Evolutionary conservation across 2,888 invertebrate species (phyloP).

Genomic region (Ectemnius lituratus): DNA sequence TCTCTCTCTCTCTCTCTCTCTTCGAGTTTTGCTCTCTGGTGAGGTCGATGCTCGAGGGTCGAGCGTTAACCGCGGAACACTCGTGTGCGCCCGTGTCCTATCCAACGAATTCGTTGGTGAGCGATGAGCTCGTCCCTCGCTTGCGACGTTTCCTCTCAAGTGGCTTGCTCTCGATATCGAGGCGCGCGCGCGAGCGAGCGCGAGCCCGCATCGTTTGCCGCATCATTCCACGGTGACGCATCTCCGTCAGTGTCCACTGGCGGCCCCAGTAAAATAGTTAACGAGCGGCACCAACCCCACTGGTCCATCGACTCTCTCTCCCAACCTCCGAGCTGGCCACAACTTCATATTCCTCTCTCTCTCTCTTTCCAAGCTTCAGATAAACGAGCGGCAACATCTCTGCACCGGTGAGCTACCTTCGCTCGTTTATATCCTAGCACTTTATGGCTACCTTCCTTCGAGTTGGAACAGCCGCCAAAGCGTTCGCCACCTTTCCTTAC

Average conservation of each 20-base stretch:
- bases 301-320: too few relatives aligned
- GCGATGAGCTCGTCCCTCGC: too few relatives aligned
- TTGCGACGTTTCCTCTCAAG: constrained; percentile 12
- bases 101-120: too few relatives aligned
- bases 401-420: not conserved
- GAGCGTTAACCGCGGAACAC: not conserved
- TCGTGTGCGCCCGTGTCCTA: not conserved
- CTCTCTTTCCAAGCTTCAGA: not conserved
- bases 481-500: constrained; percentile 3
- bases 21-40: not conserved
- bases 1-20: not conserved
- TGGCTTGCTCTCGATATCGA: constrained; percentile 39
- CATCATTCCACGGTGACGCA: constrained; percentile 29
- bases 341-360: constrained; percentile 26
- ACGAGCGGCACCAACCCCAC: constrained; percentile 27
- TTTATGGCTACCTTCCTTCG: constrained; percentile 22
- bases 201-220: constrained; percentile 40
- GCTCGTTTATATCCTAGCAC: constrained; percentile 24
- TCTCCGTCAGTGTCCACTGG: constrained; percentile 37
- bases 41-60: too few relatives aligned
- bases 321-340: constrained; percentile 5
- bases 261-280: constrained; percentile 50
- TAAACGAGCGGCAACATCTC: constrained; percentile 31
- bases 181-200: constrained; percentile 12
- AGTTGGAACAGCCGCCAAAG: not conserved